A percentile compares a stretch with the other conserved stretches of the same genome.
Evolutionary conservation across 2,113 vertebrate species (phyloP).

Genomic region (Megaleporinus macrocephalus): DNA sequence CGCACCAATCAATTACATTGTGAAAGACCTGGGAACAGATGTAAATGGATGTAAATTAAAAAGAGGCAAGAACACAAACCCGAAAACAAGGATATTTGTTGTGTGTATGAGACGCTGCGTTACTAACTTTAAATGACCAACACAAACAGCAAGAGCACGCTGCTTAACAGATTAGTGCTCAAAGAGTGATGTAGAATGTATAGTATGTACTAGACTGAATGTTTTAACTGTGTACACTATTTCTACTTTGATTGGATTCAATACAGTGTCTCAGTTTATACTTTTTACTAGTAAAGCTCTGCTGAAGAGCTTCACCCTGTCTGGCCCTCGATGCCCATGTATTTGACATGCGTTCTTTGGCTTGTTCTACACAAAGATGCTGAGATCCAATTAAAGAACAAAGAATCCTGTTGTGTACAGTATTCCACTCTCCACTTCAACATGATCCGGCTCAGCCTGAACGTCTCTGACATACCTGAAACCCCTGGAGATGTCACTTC

Average conservation of each 20-base stretch:
- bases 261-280: too few species aligned
- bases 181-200: too few species aligned
- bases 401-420: too few species aligned
- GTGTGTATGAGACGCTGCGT: neutral
- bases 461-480: neutral
- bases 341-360: too few species aligned
- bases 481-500: neutral
- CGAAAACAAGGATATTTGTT: neutral
- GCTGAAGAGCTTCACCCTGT: too few species aligned
- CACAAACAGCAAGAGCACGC: neutral
- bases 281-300: too few species aligned
- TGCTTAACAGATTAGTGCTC: too few species aligned
- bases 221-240: too few species aligned
- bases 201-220: too few species aligned
- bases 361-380: neutral
- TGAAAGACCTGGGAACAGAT: constrained; percentile 17
- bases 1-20: constrained; percentile 18
- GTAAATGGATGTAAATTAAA: constrained; percentile 40
- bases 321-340: too few species aligned
- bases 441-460: neutral
- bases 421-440: neutral
- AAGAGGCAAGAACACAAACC: constrained; percentile 10
- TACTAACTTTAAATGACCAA: neutral
- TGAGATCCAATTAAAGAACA: neutral
- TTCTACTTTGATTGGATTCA: too few species aligned